Conservation (phyloP, 2,113 vertebrate species). For the Cyanoramphus novaezelandiae region DNA sequence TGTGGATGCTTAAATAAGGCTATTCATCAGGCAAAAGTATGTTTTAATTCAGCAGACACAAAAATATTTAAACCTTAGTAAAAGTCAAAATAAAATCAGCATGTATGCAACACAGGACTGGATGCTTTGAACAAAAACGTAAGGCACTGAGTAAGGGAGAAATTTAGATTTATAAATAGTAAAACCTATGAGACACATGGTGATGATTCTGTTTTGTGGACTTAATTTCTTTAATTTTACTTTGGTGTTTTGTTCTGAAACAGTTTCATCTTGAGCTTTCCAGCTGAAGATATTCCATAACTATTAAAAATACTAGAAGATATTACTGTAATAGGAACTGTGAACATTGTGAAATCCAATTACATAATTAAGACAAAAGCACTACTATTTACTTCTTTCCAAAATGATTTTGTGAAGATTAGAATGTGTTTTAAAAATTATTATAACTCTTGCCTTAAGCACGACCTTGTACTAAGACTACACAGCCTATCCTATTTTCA, state of each 20-base stretch:
- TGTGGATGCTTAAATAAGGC: not conserved
- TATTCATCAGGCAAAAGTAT: not conserved
- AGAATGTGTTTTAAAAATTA: not conserved
- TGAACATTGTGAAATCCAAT: not conserved
- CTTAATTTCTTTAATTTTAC: not conserved
- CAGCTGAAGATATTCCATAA: not conserved
- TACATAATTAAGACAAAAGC: not conserved
- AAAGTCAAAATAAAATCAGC: slow-evolving; percentile 23
- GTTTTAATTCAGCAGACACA: not conserved
- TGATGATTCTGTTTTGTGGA: not conserved
- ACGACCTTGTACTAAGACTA: not conserved
- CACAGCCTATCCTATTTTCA: not conserved
- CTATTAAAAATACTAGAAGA: not conserved
- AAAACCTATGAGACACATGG: not conserved
- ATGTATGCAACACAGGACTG: not conserved
- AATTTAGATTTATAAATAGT: not conserved
- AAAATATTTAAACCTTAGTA: not conserved
- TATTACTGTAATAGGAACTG: not conserved
- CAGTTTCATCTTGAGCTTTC: not conserved
- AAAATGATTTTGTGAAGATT: not conserved
- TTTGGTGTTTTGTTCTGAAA: not conserved
- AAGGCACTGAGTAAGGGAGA: not conserved
- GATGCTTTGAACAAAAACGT: not conserved
- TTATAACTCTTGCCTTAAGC: not conserved
- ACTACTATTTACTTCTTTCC: not conserved